Conservation (phyloP, 2,113 vertebrate genomes). For the Actenoides lindsayi region DNA sequence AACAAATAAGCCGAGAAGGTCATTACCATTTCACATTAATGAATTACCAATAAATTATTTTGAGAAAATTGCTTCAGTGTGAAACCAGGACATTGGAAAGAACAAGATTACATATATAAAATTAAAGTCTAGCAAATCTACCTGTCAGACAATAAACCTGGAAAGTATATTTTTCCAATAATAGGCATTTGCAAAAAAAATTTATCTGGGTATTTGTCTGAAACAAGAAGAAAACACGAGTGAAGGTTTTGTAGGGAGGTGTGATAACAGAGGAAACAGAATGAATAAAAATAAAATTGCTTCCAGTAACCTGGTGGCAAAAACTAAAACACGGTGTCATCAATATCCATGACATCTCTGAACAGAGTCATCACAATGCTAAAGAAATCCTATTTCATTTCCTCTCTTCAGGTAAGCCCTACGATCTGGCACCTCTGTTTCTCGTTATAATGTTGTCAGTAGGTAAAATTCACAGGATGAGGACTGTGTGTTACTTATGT, state of each 20-base stretch:
- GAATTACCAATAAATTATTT: constrained; percentile 30
- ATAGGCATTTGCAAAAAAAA: not conserved
- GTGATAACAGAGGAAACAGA: constrained; percentile 36
- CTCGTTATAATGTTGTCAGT: not conserved
- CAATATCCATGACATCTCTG: constrained; percentile 53
- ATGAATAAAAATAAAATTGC: constrained; percentile 51
- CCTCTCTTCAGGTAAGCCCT: constrained; percentile 21
- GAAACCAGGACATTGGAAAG: constrained; percentile 8
- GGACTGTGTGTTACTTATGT: not conserved
- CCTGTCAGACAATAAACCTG: not conserved
- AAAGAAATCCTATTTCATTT: constrained; percentile 40
- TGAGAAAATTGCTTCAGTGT: constrained; percentile 23
- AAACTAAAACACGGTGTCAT: constrained; percentile 29
- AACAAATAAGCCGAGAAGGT: not conserved
- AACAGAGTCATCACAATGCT: constrained; percentile 40
- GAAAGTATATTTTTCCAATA: not conserved
- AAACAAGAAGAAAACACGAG: not conserved
- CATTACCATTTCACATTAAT: constrained; percentile 38
- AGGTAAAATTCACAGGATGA: constrained; percentile 29
- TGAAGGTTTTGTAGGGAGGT: not conserved
- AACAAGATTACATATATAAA: not conserved
- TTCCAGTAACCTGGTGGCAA: constrained; percentile 44
- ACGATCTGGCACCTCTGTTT: not conserved
- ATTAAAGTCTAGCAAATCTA: constrained; percentile 19
- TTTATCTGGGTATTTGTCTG: not conserved